Base-by-base conservation (phyloP, 2,797 vertebrate species). In the Notoglanidium macrostoma region DNA sequence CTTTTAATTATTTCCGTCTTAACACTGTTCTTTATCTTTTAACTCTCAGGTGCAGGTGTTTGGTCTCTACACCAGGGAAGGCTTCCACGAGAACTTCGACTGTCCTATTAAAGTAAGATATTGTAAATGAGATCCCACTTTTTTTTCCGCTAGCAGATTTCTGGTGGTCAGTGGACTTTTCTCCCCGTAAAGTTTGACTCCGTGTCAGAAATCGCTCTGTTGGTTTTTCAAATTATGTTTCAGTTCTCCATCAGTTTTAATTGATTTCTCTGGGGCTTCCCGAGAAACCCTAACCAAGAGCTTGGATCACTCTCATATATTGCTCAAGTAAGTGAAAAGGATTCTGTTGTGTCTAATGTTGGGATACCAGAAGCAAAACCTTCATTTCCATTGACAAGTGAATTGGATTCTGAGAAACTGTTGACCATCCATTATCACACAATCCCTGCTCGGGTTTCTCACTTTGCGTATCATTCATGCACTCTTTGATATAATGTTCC, bases 81-180 rank as follows among this genome's bases (percentile, higher is more conserved):
- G 98, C 93, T 99, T 98, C 94, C 97, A 99, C 19, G 98, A 98
- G 92, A 98, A 95, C 2, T 99, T 99, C 92, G 98, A 99, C 95
- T 99, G 97, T 94, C 98, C 98, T 89, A 96, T 99, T 94, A 99
- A 99, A 97, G 98, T 99, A 96, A 96, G 97, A 88, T 85, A 89
- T 86, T 85, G 73, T 84, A 3, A 19, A 68, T 89, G 70, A 85
- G 86, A 44, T 9, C 10, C 29, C 72, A 35, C 55, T 26, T 84
- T 2, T 40, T 40, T 72, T 55, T 82, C 68, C n/a, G 67, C n/a
- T 40, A 26, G 57, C 82, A 57, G 32, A 85, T 79, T 84, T 85
- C 87, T 86, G 35, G 32, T 83, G 74, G 54, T 82, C 70, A 57
- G 81, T 80, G 55, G 55, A 65, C 70, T 12, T 77, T 87, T 86